Evolutionary conservation across 2,888 invertebrate species (phyloP).

Genomic region (Callyntrura guangdongensis): DNA sequence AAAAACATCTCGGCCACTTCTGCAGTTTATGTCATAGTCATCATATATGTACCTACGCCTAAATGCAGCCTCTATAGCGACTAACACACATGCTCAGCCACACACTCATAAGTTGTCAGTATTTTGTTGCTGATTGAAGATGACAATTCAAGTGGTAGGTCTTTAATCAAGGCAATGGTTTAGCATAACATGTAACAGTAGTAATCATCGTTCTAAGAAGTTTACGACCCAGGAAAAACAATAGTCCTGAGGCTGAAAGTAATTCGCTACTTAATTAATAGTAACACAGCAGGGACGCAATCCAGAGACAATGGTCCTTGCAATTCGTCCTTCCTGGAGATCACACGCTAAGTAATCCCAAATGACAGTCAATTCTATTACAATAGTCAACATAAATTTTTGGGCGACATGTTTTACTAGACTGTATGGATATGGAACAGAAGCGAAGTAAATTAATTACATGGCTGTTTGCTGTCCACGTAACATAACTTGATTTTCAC

Average conservation of each 20-base stretch:
- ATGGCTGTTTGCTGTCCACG: too few relatives aligned
- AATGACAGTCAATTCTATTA: too few relatives aligned
- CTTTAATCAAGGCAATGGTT: constrained; percentile 23
- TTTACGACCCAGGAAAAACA: background rate
- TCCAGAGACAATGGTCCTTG: too few relatives aligned
- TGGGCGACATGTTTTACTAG: too few relatives aligned
- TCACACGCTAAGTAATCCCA: background rate
- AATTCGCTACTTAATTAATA: constrained; percentile 47
- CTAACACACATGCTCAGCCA: background rate
- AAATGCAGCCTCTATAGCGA: background rate
- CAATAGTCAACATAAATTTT: too few relatives aligned
- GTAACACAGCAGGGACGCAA: background rate
- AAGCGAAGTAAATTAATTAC: too few relatives aligned
- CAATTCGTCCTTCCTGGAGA: too few relatives aligned
- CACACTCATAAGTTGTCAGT: background rate
- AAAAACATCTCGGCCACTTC: background rate
- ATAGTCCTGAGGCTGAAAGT: constrained; percentile 34
- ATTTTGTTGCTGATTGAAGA: background rate
- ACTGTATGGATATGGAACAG: too few relatives aligned
- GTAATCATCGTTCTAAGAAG: too few relatives aligned
- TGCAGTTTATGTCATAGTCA: background rate
- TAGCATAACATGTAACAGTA: background rate
- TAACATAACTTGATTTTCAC: too few relatives aligned
- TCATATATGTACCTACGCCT: background rate
- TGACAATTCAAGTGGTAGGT: constrained; percentile 28